phyloP scores from a whole-genome alignment of 2,888 invertebrate species.

The Adineta ricciae region DNA sequence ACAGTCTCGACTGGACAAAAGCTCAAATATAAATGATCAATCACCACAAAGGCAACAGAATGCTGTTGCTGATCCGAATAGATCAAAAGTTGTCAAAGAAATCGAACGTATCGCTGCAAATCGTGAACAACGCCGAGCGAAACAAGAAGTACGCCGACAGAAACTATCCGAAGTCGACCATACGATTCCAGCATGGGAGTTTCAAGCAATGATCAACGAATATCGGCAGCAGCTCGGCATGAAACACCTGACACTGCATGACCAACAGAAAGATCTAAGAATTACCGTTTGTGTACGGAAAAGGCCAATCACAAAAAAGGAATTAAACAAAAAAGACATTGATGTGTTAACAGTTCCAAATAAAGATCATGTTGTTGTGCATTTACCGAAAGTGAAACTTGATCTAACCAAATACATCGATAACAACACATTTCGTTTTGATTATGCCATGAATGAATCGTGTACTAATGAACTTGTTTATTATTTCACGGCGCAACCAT shows the following conservation, averaged over 20 bases:
- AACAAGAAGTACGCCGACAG: slow-evolving; percentile 81
- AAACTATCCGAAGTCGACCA: slow-evolving; percentile 51
- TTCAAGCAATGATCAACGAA: slow-evolving; percentile 30
- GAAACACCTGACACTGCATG: slow-evolving; percentile 5
- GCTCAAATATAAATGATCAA: background rate
- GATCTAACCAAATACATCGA: slow-evolving; percentile 96
- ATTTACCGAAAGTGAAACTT: slow-evolving; percentile 62
- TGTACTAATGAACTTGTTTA: slow-evolving; percentile 91
- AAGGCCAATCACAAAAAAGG: slow-evolving; percentile 84
- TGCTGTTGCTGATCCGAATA: slow-evolving; percentile 35
- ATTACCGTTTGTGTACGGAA: slow-evolving; percentile 96
- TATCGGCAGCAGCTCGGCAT: slow-evolving; percentile 29
- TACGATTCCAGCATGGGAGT: slow-evolving; percentile 33
- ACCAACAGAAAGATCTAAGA: slow-evolving; percentile 59
- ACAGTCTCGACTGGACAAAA: background rate
- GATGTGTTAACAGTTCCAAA: slow-evolving; percentile 93
- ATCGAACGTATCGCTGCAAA: slow-evolving; percentile 92
- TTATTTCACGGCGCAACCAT: slow-evolving; percentile 77
- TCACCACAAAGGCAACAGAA: background rate
- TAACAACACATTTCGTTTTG: slow-evolving; percentile 93
- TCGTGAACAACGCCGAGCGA: slow-evolving; percentile 78
- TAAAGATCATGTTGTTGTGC: slow-evolving; percentile 59
- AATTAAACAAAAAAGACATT: slow-evolving; percentile 77
- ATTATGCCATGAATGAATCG: slow-evolving; percentile 93
- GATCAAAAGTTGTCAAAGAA: slow-evolving; percentile 54